Evolutionary conservation across 2,888 invertebrate species (phyloP).

Genomic region (Gonocerus acuteangulatus): DNA sequence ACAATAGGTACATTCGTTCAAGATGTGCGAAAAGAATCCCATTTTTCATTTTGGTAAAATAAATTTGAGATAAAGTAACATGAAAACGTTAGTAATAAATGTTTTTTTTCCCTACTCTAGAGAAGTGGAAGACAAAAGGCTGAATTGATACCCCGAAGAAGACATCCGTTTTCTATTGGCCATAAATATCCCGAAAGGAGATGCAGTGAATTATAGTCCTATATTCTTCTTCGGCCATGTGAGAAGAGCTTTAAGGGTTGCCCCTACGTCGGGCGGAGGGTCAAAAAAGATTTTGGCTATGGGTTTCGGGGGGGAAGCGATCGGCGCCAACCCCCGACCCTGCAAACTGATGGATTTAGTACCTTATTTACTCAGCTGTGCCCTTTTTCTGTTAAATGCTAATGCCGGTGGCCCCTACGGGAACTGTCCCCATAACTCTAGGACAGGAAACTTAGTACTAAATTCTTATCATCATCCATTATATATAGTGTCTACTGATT

Average conservation of each 20-base stretch:
- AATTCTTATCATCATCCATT: slow-evolving; percentile 14
- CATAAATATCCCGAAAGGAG: neutral
- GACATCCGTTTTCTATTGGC: too few relatives aligned
- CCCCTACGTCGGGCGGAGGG: too few relatives aligned
- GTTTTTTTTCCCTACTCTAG: too few relatives aligned
- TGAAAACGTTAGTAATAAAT: too few relatives aligned
- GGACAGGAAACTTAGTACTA: slow-evolving; percentile 18
- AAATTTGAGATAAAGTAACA: too few relatives aligned
- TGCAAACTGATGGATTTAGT: slow-evolving; percentile 9
- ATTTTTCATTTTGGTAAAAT: too few relatives aligned
- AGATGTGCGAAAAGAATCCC: too few relatives aligned
- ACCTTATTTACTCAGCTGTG: slow-evolving; percentile 11
- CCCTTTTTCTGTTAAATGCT: slow-evolving; percentile 23
- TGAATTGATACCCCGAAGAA: too few relatives aligned
- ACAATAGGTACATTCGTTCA: too few relatives aligned
- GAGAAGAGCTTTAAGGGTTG: too few relatives aligned
- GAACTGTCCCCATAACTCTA: slow-evolving; percentile 15
- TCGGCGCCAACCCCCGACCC: slow-evolving; percentile 3
- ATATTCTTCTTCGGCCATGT: too few relatives aligned
- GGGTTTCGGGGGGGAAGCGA: neutral
- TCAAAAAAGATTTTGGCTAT: neutral
- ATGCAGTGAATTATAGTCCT: neutral
- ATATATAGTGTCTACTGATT: slow-evolving; percentile 13
- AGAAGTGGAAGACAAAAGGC: too few relatives aligned
- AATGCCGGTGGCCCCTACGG: slow-evolving; percentile 5